Evolutionary conservation across 2,888 invertebrate genomes (phyloP).

Genomic region (Trachelus stipa): DNA sequence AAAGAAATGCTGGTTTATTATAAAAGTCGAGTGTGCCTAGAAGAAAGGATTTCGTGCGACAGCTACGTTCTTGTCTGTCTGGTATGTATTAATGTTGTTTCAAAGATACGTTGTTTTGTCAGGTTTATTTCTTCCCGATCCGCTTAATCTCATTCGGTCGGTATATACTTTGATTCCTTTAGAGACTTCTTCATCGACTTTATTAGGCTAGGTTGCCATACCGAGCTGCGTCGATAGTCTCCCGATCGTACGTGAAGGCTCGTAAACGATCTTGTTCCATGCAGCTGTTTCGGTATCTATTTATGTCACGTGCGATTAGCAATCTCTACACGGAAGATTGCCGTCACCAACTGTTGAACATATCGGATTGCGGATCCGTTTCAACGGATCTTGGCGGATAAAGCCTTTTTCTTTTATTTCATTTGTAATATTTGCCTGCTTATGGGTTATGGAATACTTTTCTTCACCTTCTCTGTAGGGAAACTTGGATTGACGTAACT

Average conservation of each 20-base stretch:
- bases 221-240: not conserved
- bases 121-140: not conserved
- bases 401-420: not conserved
- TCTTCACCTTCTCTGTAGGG: not conserved
- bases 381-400: not conserved
- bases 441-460: not conserved
- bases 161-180: not conserved
- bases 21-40: not conserved
- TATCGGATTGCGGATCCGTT: constrained; percentile 17
- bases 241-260: not conserved
- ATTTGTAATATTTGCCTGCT: not conserved
- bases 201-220: not conserved
- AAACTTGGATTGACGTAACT: not conserved
- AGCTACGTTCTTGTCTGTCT: not conserved
- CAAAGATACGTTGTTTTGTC: not conserved
- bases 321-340: constrained; percentile 7
- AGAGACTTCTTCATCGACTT: not conserved
- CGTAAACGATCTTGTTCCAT: not conserved
- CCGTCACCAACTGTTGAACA: constrained; percentile 18
- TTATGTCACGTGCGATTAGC: constrained; percentile 20
- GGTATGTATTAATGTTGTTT: not conserved
- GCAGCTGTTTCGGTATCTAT: constrained; percentile 19
- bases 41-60: not conserved
- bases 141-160: not conserved
- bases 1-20: not conserved